phyloP scores from a whole-genome alignment of 2,797 vertebrate genomes.

The Fistularia commersonii region DNA sequence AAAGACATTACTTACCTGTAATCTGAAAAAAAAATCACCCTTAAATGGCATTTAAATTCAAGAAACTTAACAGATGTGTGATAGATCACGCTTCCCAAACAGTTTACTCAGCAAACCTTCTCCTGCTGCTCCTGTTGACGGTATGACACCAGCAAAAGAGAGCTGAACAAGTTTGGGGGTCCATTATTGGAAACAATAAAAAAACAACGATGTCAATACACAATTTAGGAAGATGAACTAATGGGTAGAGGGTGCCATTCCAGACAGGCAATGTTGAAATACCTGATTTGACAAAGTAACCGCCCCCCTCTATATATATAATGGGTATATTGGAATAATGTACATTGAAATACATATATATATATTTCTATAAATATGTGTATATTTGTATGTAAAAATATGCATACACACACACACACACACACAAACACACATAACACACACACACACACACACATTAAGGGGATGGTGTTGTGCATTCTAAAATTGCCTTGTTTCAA shows the following conservation, averaged over 20 bases:
- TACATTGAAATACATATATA: no score
- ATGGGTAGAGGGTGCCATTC: slow-evolving; percentile 26
- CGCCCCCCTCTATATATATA: no score
- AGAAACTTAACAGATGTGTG: slow-evolving; percentile 26
- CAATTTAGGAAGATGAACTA: not conserved
- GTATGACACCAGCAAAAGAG: slow-evolving; percentile 39
- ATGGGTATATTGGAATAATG: no score
- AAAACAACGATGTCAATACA: not conserved
- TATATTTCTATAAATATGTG: no score
- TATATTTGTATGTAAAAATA: no score
- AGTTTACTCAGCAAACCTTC: slow-evolving; percentile 32
- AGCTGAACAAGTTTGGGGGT: slow-evolving; percentile 7
- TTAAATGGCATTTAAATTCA: slow-evolving; percentile 24
- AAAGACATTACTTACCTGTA: slow-evolving; percentile 54
- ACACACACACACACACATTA: no score
- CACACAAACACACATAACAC: no score
- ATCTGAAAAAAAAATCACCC: slow-evolving; percentile 27
- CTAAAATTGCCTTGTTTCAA: no score
- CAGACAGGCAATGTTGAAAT: slow-evolving; percentile 10
- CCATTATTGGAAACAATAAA: slow-evolving; percentile 35
- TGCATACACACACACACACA: no score
- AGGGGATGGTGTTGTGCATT: no score
- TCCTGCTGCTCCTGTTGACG: slow-evolving; percentile 46
- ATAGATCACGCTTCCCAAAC: not conserved
- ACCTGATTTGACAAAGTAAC: slow-evolving; percentile 1